Conservation (phyloP, 2,797 vertebrate species). For the Platalea minor region DNA sequence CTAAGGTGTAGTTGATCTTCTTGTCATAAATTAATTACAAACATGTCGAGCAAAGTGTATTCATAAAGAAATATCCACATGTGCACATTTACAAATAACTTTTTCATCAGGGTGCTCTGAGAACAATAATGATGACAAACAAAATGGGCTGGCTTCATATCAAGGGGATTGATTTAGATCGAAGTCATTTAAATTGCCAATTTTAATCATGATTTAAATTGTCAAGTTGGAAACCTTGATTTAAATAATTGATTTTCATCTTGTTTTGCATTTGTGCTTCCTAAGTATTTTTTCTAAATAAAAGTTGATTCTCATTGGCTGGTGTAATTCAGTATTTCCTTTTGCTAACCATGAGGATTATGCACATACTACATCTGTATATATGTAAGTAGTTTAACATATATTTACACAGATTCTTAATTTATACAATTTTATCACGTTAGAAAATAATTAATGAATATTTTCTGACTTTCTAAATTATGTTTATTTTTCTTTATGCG, state of each 20-base stretch:
- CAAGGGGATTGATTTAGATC: conserved; percentile 3
- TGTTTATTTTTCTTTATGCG: conserved; percentile 15
- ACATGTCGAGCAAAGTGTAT: not conserved
- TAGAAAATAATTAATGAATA: conserved; percentile 31
- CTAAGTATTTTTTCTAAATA: conserved; percentile 31
- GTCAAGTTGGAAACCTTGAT: conserved; percentile 23
- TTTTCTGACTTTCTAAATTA: conserved; percentile 15
- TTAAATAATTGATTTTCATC: conserved; percentile 51
- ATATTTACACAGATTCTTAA: conserved; percentile 10
- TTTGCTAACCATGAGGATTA: not conserved
- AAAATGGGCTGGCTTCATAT: conserved; percentile 1
- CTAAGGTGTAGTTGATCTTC: not conserved
- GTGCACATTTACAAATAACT: not conserved
- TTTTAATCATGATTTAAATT: conserved; percentile 50
- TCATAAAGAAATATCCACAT: not conserved
- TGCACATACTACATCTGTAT: not conserved
- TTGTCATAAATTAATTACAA: not conserved
- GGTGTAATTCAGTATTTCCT: not conserved
- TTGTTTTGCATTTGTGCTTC: conserved; percentile 37
- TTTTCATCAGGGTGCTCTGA: not conserved
- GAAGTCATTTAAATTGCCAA: conserved; percentile 34
- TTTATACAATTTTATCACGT: not conserved
- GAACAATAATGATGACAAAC: conserved; percentile 10
- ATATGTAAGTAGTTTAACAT: not conserved
- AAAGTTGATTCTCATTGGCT: not conserved